Conservation (phyloP, 2,888 invertebrate genomes). For the Leistus spinibarbis region DNA sequence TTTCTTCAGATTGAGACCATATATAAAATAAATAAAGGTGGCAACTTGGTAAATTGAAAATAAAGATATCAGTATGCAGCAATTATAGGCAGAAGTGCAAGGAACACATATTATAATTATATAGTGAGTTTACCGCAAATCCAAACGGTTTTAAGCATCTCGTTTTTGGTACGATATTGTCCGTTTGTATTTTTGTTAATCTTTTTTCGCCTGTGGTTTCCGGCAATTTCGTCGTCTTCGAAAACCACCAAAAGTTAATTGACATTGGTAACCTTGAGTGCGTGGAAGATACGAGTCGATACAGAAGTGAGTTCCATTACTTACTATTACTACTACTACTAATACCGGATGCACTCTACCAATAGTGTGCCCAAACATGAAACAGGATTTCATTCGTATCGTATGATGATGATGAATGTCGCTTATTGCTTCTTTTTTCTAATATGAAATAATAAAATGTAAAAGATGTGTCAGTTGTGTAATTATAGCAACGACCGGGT, state of each 20-base stretch:
- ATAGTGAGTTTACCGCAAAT: not conserved
- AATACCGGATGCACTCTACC: slow-evolving; percentile 26
- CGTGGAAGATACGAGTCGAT: not conserved
- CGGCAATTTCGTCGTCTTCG: slow-evolving; percentile 27
- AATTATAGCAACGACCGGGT: not conserved
- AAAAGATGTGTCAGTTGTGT: not conserved
- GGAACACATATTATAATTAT: not conserved
- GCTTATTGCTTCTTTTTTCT: not conserved
- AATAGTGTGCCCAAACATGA: not conserved
- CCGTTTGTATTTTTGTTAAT: slow-evolving; percentile 26
- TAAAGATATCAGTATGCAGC: not conserved
- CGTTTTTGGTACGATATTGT: slow-evolving; percentile 14
- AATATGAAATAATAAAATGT: too few relatives aligned
- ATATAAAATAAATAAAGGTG: too few relatives aligned
- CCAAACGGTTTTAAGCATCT: not conserved
- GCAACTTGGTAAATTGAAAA: not conserved
- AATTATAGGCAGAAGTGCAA: not conserved
- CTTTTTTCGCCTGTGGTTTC: slow-evolving; percentile 18
- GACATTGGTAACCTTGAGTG: slow-evolving; percentile 16
- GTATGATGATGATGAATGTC: too few relatives aligned
- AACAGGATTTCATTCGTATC: not conserved
- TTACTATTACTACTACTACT: too few relatives aligned
- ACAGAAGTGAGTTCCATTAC: slow-evolving; percentile 16
- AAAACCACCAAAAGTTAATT: slow-evolving; percentile 27
- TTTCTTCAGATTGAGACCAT: too few relatives aligned